Base-by-base conservation (phyloP, 2,888 invertebrate species). In the Leptopilina myrica region DNA sequence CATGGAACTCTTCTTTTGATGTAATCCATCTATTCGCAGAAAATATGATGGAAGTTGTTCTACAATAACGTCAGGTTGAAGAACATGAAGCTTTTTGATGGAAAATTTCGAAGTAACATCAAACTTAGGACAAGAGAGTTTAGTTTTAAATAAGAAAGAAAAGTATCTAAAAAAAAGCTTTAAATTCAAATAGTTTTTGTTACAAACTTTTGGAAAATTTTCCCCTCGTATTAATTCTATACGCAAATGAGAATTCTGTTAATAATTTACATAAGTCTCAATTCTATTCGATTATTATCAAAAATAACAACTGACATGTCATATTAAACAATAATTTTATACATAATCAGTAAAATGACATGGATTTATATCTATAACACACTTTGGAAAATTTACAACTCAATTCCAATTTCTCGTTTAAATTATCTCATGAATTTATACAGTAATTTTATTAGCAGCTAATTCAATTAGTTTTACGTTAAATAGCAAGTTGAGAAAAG, bases 401-500 rank as follows among this genome's bases (percentile, higher is more conserved):
- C 12, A 11, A 8, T 11, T 9, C 49, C 11, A 0, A 49, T 49
- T 11, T 49, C 0, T 12, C 15, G 15, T 59, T 64, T 64, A 6
- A 12, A 26, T 26, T n/a, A n/a, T 64, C 33, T 20, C 9, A 65
- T 65, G 11, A 65, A 26, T 65, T 65, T 65, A 43, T n/a, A 7
- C 40, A n/a, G 14, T 65, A 65, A 65, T 65, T 40, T 8, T 65
- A 12, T 40, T 12, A 64, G 20, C 12, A 64, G 40, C 46, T 65
- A 65, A 65, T 65, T 40, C 14, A 33, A 14, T 40, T 14, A 65
- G 26, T n/a, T 65, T 65, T n/a, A 40, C 40, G 65, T 43, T 33
- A 40, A 40, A 79, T 79, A 82, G 82, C 78, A 62, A 53, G 20
- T 62, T 20, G 76, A 46, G 56, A 59, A 62, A 64, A 76, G 67